Evolutionary conservation across 2,888 invertebrate genomes (phyloP).

Genomic region (Stomorhina lunata): DNA sequence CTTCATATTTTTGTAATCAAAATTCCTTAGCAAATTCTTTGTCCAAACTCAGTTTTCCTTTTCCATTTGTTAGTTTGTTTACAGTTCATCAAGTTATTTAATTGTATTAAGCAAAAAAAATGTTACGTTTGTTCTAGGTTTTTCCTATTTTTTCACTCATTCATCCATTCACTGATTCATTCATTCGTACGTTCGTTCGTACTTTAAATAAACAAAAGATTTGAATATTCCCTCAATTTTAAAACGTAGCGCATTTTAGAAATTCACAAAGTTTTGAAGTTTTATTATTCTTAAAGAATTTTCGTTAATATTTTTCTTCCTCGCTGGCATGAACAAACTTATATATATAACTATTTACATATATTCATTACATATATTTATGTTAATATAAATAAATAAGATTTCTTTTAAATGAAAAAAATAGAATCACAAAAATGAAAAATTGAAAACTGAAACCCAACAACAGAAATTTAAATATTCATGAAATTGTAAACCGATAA

Average conservation of each 20-base stretch:
- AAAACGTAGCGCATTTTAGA: neutral
- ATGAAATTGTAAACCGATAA: constrained; percentile 38
- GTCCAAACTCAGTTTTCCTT: neutral
- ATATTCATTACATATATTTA: neutral
- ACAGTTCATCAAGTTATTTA: constrained; percentile 52
- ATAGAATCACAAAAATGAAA: neutral
- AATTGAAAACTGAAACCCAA: neutral
- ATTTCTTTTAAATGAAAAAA: neutral
- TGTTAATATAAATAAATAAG: neutral
- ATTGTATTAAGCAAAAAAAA: constrained; percentile 40
- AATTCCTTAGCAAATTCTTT: neutral
- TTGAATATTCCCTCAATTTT: constrained; percentile 36
- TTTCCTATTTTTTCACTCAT: neutral
- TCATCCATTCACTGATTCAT: neutral
- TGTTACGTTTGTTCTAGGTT: constrained; percentile 16
- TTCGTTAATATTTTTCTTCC: neutral
- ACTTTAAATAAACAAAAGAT: constrained; percentile 33
- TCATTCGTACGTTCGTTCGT: no score
- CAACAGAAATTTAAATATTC: neutral
- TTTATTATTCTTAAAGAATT: constrained; percentile 5
- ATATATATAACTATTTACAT: neutral
- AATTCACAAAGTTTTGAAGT: constrained; percentile 8
- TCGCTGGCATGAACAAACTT: no score
- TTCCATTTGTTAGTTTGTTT: constrained; percentile 21
- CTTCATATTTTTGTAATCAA: neutral